Conservation (phyloP, 2,888 invertebrate genomes). For the Harpalus rubripes region DNA sequence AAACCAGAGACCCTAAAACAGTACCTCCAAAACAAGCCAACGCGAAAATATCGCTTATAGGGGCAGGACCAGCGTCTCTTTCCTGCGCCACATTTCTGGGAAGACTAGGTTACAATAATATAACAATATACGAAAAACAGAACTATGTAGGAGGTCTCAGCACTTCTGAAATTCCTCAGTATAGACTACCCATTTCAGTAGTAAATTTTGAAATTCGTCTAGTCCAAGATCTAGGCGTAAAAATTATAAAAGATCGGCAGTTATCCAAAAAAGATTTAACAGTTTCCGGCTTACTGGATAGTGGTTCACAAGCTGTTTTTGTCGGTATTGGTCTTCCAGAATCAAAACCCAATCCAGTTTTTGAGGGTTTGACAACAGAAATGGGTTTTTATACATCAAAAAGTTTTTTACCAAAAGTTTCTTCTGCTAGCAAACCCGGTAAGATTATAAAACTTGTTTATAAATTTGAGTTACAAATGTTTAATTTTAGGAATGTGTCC, state of each 20-base stretch:
- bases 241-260: constrained; percentile 86
- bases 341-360: constrained; percentile 89
- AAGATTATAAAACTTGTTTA: background rate
- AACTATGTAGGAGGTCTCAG: constrained; percentile 94
- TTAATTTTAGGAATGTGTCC: constrained; percentile 85
- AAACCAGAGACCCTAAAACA: constrained; percentile 88
- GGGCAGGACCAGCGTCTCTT: constrained; percentile 97
- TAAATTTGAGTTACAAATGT: background rate
- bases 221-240: constrained; percentile 95
- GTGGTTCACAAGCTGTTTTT: constrained; percentile 89
- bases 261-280: constrained; percentile 87
- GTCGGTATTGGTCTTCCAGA: constrained; percentile 94
- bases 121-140: constrained; percentile 96
- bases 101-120: constrained; percentile 92
- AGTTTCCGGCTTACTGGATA: constrained; percentile 84
- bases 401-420: constrained; percentile 92
- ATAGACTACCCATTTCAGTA: constrained; percentile 94
- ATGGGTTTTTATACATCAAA: constrained; percentile 98
- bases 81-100: constrained; percentile 98
- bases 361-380: constrained; percentile 85
- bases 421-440: constrained; percentile 92
- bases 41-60: constrained; percentile 90
- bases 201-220: constrained; percentile 96
- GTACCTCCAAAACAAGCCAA: constrained; percentile 80
- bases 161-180: constrained; percentile 97